Conservation (phyloP, 2,113 vertebrate genomes). For the Rostratula benghalensis region DNA sequence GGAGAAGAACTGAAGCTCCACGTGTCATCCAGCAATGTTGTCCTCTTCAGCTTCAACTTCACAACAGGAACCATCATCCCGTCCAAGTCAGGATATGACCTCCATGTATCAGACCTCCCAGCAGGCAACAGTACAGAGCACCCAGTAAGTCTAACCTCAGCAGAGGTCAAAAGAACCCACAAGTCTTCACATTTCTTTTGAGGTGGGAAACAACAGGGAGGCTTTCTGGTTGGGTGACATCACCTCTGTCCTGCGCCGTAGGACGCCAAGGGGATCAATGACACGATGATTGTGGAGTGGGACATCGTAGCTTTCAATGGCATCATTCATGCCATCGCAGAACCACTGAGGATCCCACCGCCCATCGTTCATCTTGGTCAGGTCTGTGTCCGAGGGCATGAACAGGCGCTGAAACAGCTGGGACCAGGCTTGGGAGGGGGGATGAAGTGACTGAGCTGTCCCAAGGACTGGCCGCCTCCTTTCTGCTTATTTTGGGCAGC, state of each 20-base stretch:
- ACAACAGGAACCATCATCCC: conserved; percentile 73
- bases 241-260: conserved; percentile 1
- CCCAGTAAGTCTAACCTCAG: conserved; percentile 21
- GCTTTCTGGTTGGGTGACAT: not conserved
- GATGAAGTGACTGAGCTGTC: accelerated
- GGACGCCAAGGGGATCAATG: conserved; percentile 80
- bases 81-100: conserved; percentile 82
- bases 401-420: not conserved
- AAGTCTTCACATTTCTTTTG: not conserved
- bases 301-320: conserved; percentile 90
- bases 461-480: accelerated
- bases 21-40: conserved; percentile 77
- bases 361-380: conserved; percentile 30
- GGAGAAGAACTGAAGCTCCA: conserved; percentile 90
- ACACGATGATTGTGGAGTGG: conserved; percentile 82
- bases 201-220: not conserved
- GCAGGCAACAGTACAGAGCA: conserved; percentile 58
- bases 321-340: conserved; percentile 88
- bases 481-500: not conserved
- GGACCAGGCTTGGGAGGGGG: accelerated
- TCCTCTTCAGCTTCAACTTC: conserved; percentile 80
- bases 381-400: not conserved
- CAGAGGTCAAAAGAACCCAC: not conserved
- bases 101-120: conserved; percentile 62
- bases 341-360: conserved; percentile 79